Evolutionary conservation across 2,113 vertebrate species (phyloP), one percentile per base, ranked within the genome.

Genomic region (Caretta caretta): DNA sequence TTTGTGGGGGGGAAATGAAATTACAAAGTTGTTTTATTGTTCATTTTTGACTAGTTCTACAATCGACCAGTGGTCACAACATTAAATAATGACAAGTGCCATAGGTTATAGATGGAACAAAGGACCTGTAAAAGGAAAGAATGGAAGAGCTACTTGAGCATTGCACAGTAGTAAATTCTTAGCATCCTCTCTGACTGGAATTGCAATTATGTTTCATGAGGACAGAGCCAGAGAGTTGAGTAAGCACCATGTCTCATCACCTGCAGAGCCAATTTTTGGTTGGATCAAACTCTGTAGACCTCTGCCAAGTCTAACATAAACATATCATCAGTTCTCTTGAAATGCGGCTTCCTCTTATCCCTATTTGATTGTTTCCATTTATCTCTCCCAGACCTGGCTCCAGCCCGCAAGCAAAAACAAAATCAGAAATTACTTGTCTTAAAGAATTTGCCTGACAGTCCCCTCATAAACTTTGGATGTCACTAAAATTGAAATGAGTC

Each of bases 291-390:
- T 48, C 13, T 5, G 2, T 35, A 3, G 62, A 17, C 25, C 89
- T 27, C 94, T 93, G 90, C 94, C 94, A 96, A 97, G 38, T 38
- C 51, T 2, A 8, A 25, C 5, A 38, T 88, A 80, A 93, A 89
- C 82, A 93, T 84, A 89, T 90, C 90, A 90, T 38, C 93, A 19
- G 59, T 82, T 93, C 42, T 87, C 48, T 87, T 46, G 80, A 86
- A 94, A 89, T 46, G 2, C 1, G 9, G 89, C 92, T 88, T 90
- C 49, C 49, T 76, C 72, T 88, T 79, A 54, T 51, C 69, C 90
- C 49, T 83, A 56, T 80, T 24, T 80, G 89, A 56, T 72, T 75
- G 54, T 35, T 87, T 86, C 84, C 27, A 24, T 57, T 90, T 10
- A 80, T n/a, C 75, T 97, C 49, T 20, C n/a, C 11, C n/a, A 48